Conservation (phyloP, 2,888 invertebrate species). For the Amblyjoppa fuscipennis region DNA sequence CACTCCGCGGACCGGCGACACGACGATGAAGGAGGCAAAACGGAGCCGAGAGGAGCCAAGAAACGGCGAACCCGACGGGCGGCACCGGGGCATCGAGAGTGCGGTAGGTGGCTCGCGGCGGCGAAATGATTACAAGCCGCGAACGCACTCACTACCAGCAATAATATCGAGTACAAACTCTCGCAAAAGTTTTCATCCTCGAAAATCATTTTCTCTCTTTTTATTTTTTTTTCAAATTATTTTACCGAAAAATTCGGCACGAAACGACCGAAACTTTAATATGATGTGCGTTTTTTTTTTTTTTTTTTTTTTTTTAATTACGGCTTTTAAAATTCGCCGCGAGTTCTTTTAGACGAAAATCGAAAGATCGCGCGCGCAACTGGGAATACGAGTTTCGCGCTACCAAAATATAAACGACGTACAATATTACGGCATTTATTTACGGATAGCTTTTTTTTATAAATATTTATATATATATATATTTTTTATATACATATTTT, state of each 20-base stretch:
- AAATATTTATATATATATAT: neutral
- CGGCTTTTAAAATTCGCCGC: neutral
- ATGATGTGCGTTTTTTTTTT: no score
- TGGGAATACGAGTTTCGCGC: slow-evolving; percentile 51
- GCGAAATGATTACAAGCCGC: slow-evolving; percentile 83
- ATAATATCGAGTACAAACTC: slow-evolving; percentile 81
- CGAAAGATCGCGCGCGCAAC: slow-evolving; percentile 41
- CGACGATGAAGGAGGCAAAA: slow-evolving; percentile 44
- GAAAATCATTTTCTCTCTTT: neutral
- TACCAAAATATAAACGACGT: slow-evolving; percentile 1
- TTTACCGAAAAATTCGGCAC: neutral
- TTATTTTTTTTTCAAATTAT: neutral
- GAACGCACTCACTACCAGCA: slow-evolving; percentile 80
- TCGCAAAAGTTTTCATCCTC: slow-evolving; percentile 72
- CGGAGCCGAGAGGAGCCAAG: slow-evolving; percentile 52
- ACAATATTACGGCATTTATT: neutral
- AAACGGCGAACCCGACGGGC: slow-evolving; percentile 33
- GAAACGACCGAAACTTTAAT: neutral
- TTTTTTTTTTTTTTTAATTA: neutral
- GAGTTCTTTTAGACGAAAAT: neutral
- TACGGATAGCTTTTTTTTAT: neutral
- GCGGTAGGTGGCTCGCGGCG: slow-evolving; percentile 83
- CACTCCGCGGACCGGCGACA: neutral
- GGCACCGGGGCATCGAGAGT: slow-evolving; percentile 68
- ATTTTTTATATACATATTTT: no score